Conservation (phyloP, 2,888 invertebrate species). For the Ametastegia equiseti region DNA sequence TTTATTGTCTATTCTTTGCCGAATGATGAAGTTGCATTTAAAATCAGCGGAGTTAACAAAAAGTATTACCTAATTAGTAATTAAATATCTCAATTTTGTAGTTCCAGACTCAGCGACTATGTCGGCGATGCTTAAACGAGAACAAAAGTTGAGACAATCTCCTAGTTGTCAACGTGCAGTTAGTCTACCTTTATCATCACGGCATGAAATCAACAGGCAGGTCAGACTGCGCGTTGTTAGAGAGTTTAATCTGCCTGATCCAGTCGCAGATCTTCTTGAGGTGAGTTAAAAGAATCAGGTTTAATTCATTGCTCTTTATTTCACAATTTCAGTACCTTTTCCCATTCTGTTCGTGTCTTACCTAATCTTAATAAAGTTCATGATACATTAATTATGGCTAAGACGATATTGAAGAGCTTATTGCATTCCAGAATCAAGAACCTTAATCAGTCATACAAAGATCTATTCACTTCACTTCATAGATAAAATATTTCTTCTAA, state of each 20-base stretch:
- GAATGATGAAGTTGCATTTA: background rate
- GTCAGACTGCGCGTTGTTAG: constrained; percentile 91
- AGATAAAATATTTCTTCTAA: background rate
- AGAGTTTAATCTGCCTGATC: constrained; percentile 95
- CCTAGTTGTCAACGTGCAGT: constrained; percentile 90
- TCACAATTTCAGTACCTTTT: background rate
- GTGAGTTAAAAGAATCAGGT: constrained; percentile 61
- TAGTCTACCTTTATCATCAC: constrained; percentile 85
- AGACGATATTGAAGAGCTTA: background rate
- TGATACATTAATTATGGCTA: background rate
- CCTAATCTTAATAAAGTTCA: background rate
- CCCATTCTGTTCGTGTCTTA: background rate
- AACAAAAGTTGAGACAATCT: constrained; percentile 88
- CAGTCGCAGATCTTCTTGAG: constrained; percentile 88
- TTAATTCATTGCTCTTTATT: background rate
- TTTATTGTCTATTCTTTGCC: background rate
- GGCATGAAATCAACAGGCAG: constrained; percentile 86
- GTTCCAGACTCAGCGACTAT: constrained; percentile 88
- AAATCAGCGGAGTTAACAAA: background rate
- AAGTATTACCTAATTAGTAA: too few relatives aligned
- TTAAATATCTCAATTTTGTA: constrained; percentile 61
- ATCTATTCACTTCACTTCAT: background rate
- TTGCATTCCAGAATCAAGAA: background rate
- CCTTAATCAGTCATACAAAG: background rate
- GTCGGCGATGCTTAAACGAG: constrained; percentile 89